Conservation (phyloP, 2,888 invertebrate species). For the Drosophila conformis region DNA sequence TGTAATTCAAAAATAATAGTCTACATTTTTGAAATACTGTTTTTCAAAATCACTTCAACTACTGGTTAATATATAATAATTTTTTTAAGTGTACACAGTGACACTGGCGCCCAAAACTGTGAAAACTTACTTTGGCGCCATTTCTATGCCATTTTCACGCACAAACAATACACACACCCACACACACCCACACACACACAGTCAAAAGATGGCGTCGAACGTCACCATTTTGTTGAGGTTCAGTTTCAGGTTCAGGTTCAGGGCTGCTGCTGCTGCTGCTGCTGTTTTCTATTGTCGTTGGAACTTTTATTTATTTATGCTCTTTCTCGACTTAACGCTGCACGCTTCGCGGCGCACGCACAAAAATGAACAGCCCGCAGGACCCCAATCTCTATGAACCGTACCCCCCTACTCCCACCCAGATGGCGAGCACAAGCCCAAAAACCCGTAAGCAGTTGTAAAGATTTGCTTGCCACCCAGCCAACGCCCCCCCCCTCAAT, state of each 20-base stretch:
- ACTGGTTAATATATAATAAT: neutral
- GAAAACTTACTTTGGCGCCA: constrained; percentile 77
- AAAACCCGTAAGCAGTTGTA: constrained; percentile 16
- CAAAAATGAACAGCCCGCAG: constrained; percentile 15
- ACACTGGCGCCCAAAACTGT: neutral
- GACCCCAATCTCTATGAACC: constrained; percentile 3
- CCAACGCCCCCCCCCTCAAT: constrained; percentile 13
- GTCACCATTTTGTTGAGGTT: constrained; percentile 74
- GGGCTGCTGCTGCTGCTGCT: constrained; percentile 13
- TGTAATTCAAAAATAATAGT: neutral
- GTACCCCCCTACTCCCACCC: neutral
- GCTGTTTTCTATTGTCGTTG: constrained; percentile 64
- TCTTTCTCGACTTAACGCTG: constrained; percentile 80
- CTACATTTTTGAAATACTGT: neutral
- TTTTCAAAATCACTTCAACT: neutral
- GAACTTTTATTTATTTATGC: constrained; percentile 76
- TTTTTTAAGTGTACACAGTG: constrained; percentile 7
- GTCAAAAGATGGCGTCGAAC: constrained; percentile 71
- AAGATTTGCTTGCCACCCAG: constrained; percentile 30
- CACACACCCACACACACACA: constrained; percentile 2
- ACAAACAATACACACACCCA: constrained; percentile 12
- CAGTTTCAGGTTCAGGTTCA: constrained; percentile 11
- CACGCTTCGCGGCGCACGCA: constrained; percentile 72
- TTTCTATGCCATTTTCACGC: constrained; percentile 63
- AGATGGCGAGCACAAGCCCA: neutral